Percentiles rank a stretch among this genome's conserved stretches.
Evolutionary conservation across 2,888 invertebrate genomes (phyloP).

Genomic region (Tillus elongatus): DNA sequence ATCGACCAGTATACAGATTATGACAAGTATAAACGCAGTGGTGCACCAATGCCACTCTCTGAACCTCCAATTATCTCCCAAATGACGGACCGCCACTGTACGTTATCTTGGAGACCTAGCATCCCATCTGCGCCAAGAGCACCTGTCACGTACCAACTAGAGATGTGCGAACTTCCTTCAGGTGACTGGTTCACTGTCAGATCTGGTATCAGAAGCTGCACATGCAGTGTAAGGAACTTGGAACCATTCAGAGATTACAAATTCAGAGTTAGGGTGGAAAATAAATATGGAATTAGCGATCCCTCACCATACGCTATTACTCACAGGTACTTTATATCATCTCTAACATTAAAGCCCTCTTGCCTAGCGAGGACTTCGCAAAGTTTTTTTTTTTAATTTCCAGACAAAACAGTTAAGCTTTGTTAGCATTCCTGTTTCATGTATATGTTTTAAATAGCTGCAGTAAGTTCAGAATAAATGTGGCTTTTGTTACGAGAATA

Average conservation of each 20-base stretch:
- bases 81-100: slow-evolving; percentile 82
- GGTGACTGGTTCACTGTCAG: slow-evolving; percentile 89
- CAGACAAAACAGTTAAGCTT: too few relatives aligned
- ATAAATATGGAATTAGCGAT: slow-evolving; percentile 92
- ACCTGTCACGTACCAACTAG: slow-evolving; percentile 90
- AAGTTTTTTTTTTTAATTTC: too few relatives aligned
- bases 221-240: slow-evolving; percentile 80
- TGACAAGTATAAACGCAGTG: slow-evolving; percentile 73
- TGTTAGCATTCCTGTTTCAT: too few relatives aligned
- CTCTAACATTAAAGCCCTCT: too few relatives aligned
- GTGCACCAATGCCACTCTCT: slow-evolving; percentile 77
- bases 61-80: slow-evolving; percentile 88
- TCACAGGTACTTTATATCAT: too few relatives aligned
- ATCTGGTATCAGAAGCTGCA: slow-evolving; percentile 77
- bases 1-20: slow-evolving; percentile 75
- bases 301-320: slow-evolving; percentile 87
- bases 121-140: slow-evolving; percentile 77
- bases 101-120: slow-evolving; percentile 89
- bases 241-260: slow-evolving; percentile 92
- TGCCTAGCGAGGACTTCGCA: too few relatives aligned
- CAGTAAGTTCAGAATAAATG: too few relatives aligned
- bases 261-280: slow-evolving; percentile 92
- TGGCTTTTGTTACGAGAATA: too few relatives aligned
- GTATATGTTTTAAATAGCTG: too few relatives aligned
- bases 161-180: slow-evolving; percentile 86